phyloP scores from a whole-genome alignment of 2,797 vertebrate species.

The Limosa lapponica region DNA sequence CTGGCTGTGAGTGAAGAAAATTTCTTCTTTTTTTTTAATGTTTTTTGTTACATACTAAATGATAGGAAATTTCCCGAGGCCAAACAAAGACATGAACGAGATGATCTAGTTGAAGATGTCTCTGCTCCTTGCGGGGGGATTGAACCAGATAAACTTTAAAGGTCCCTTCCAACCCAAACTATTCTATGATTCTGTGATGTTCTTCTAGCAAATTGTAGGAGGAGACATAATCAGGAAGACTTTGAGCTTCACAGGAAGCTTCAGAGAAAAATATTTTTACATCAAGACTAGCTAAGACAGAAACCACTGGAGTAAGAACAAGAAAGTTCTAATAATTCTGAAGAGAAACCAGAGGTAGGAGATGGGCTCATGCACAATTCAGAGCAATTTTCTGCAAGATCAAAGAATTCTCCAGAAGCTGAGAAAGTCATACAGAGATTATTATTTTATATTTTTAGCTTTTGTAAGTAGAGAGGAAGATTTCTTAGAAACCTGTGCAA shows the following conservation, averaged over 20 bases:
- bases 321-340: background rate
- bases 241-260: background rate
- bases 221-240: background rate
- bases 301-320: background rate
- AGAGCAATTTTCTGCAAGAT: background rate
- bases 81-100: background rate
- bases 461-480: background rate
- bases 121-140: background rate
- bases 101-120: background rate
- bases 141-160: background rate
- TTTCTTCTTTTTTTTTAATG: accelerated
- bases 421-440: background rate
- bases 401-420: background rate
- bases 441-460: background rate
- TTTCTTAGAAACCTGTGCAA: background rate
- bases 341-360: background rate
- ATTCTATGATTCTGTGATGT: background rate
- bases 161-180: background rate
- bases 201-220: background rate
- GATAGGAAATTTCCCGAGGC: background rate
- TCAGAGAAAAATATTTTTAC: background rate
- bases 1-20: background rate
- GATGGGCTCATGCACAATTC: background rate
- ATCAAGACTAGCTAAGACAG: background rate
- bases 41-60: background rate